These are phyloP conservation scores for Pseudobourletiella spinata DNA, from an alignment of 1,140 invertebrate species.

Conservation along the genomic window DNA sequence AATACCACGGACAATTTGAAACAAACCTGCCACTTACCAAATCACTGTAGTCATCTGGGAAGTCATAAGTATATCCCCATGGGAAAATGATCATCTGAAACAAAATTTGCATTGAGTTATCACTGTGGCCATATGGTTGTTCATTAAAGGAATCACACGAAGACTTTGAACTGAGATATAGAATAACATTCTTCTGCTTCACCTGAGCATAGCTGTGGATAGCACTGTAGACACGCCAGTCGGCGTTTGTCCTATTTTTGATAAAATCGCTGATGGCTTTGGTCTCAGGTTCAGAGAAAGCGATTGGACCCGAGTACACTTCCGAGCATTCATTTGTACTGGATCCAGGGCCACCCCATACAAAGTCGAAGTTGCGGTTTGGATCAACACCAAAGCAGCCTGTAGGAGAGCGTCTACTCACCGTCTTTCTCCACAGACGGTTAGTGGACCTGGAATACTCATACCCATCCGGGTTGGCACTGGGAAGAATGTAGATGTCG, in stretches of 20 bases:
- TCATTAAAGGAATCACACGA: no score
- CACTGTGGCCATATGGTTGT: background rate
- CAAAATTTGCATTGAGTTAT: background rate
- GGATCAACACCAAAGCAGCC: constrained; percentile 24
- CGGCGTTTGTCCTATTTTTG: background rate
- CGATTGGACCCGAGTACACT: constrained; percentile 47
- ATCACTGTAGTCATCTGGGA: constrained; percentile 39
- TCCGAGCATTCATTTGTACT: constrained; percentile 9
- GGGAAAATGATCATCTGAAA: constrained; percentile 34
- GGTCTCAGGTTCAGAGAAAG: constrained; percentile 68
- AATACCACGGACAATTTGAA: no score
- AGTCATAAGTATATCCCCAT: constrained; percentile 37
- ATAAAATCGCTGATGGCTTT: constrained; percentile 38
- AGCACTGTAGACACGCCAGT: constrained; percentile 37
- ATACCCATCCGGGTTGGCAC: constrained; percentile 43
- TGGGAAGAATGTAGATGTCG: constrained; percentile 19
- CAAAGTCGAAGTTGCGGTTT: constrained; percentile 37
- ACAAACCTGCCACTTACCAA: constrained; percentile 33
- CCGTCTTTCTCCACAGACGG: constrained; percentile 22
- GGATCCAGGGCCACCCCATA: constrained; percentile 42
- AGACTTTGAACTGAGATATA: no score
- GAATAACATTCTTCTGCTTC: no score
- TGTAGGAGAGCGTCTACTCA: background rate
- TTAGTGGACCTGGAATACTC: constrained; percentile 58
- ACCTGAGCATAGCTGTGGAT: constrained; percentile 47